Evolutionary conservation across 2,113 vertebrate species (phyloP), one percentile per base, ranked within the genome.

Genomic region (Zosterops pallidus): DNA sequence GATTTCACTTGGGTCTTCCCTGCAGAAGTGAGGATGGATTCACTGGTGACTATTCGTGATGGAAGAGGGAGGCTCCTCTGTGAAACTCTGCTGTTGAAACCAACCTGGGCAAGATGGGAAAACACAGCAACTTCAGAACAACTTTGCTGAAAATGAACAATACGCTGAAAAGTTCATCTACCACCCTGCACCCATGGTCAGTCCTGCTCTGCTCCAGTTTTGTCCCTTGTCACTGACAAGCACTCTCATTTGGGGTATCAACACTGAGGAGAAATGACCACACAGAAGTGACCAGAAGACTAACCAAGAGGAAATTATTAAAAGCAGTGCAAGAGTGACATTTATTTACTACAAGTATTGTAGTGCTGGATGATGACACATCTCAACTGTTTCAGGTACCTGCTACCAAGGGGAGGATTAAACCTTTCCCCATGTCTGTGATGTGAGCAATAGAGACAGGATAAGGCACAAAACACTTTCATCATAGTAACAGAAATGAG

Each of bases 141-240:
- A 7, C 41, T 52, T 71, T 39, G 47, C 47, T 76, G 57, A 53
- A 80, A 31, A 53, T 9, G 4, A 57, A 7, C 57, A 71, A 9
- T 13, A 29, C 55, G 44, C 9, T 18, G 24, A 53, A 35, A 80
- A 57, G 9, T 14, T 71, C 15, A 12, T 47, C 12, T 35, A 1
- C 35, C 46, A 46, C 41, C 33, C 14, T 80, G 22, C 21, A 67
- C 6, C 35, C 19, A 11, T 5, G 14, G 47, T 16, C 56, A 57
- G 37, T 5, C 50, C 47, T 6, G 4, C 39, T 46, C 39, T 74
- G 50, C 56, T 53, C 77, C 56, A 47, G 29, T 42, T 76, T 50
- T 6, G 1, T 5, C 42, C 42, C n/a, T 57, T 25, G 1, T 2
- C 63, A 14, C 23, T 55, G 35, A 29, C 0, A 0, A 39, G 64